Percentiles rank a stretch among this genome's conserved stretches.
phyloP scores from a whole-genome alignment of 2,888 invertebrate genomes.

The Dioctria rufipes region DNA sequence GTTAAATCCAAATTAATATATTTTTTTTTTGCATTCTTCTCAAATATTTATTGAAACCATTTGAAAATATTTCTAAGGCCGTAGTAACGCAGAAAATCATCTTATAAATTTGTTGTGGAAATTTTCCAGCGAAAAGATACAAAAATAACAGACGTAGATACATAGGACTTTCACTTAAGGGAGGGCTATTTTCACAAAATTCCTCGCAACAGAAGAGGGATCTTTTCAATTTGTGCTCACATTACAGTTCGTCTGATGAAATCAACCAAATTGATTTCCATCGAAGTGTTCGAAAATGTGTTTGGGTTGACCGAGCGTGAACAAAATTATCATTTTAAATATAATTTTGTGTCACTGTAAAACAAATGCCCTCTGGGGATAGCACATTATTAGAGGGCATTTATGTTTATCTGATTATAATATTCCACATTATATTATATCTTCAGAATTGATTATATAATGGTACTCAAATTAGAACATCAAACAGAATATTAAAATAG shows the following conservation, averaged over 20 bases:
- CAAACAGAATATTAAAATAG: too few relatives aligned
- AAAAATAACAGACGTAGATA: background rate
- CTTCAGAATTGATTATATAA: too few relatives aligned
- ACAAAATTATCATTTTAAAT: background rate
- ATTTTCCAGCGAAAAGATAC: background rate
- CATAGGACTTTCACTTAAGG: background rate
- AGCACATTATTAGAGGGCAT: too few relatives aligned
- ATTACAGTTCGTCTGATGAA: background rate
- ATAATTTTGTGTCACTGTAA: too few relatives aligned
- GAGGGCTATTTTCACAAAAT: background rate
- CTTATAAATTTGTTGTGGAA: background rate
- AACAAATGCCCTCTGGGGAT: too few relatives aligned
- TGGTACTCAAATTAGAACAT: too few relatives aligned
- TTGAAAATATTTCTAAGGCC: background rate
- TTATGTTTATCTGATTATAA: too few relatives aligned
- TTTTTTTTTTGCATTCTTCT: background rate
- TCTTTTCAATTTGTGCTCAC: background rate
- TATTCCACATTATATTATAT: too few relatives aligned
- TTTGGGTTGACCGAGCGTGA: slow-evolving; percentile 2
- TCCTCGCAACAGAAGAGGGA: slow-evolving; percentile 4
- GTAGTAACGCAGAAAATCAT: background rate
- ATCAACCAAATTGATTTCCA: slow-evolving; percentile 10
- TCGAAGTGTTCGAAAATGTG: slow-evolving; percentile 2
- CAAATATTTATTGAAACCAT: background rate
- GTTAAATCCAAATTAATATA: too few relatives aligned